Evolutionary conservation across 1,140 invertebrate species (phyloP).

Genomic region (Periplaneta americana): DNA sequence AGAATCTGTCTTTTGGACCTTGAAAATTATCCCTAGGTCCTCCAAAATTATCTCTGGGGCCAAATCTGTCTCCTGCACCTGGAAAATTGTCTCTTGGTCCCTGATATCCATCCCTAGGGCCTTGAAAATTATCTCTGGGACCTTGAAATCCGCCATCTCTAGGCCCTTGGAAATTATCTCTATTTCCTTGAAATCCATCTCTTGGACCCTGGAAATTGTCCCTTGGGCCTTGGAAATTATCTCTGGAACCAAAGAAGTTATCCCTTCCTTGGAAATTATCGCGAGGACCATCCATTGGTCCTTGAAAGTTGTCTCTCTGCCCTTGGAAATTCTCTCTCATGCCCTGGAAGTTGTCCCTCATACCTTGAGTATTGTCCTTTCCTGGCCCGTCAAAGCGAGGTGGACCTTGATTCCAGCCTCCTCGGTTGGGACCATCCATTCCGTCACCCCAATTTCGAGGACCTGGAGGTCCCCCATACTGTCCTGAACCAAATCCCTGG

Average conservation of each 20-base stretch:
- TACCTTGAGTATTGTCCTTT: neutral
- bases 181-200: neutral
- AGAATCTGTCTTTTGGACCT: slow-evolving; percentile 1
- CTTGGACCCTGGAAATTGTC: neutral
- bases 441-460: neutral
- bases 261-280: slow-evolving; percentile 1
- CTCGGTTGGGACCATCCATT: neutral
- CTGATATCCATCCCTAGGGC: neutral
- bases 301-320: neutral
- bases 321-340: neutral
- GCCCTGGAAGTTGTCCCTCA: neutral
- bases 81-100: neutral
- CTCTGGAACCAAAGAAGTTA: neutral
- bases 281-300: neutral
- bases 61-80: neutral
- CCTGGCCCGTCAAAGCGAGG: slow-evolving; percentile 2
- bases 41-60: neutral
- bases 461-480: neutral
- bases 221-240: neutral
- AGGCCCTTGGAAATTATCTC: neutral
- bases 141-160: slow-evolving; percentile 1
- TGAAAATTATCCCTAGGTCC: slow-evolving; percentile 8
- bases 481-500: slow-evolving; percentile 27
- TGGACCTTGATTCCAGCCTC: neutral
- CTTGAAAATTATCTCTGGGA: neutral